Conservation (phyloP, 2,797 vertebrate species). For the Microchirus variegatus region DNA sequence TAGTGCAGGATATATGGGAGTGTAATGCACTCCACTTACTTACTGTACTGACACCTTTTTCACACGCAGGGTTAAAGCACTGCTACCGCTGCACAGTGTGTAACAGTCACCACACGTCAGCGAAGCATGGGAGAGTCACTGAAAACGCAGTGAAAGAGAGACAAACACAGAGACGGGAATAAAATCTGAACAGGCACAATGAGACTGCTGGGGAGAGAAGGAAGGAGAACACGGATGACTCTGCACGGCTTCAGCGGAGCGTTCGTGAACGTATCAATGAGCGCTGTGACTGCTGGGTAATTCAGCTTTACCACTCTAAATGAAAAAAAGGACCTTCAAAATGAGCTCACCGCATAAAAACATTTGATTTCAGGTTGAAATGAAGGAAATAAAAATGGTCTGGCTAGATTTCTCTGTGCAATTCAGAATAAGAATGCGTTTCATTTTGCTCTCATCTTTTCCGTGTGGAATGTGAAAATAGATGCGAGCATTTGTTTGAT, state of each 20-base stretch:
- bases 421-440: conserved; percentile 6
- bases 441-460: conserved; percentile 12
- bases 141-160: conserved; percentile 19
- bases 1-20: not conserved
- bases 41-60: no score
- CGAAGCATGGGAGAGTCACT: conserved; percentile 2
- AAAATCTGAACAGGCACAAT: conserved; percentile 36
- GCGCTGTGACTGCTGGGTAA: conserved; percentile 8
- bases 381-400: conserved; percentile 34
- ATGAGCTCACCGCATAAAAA: conserved; percentile 11
- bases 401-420: conserved; percentile 23
- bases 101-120: conserved; percentile 9
- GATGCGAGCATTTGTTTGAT: not conserved
- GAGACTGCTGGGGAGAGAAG: conserved; percentile 27
- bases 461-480: not conserved
- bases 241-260: conserved; percentile 16
- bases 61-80: not conserved
- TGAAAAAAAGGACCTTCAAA: conserved; percentile 33
- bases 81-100: no score
- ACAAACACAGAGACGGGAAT: conserved; percentile 4
- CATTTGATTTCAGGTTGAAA: conserved; percentile 36
- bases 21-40: not conserved
- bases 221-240: conserved; percentile 12
- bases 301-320: conserved; percentile 4
- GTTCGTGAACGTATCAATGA: conserved; percentile 16